Conservation (phyloP, 2,888 invertebrate genomes). For the Parnassius orleans region DNA sequence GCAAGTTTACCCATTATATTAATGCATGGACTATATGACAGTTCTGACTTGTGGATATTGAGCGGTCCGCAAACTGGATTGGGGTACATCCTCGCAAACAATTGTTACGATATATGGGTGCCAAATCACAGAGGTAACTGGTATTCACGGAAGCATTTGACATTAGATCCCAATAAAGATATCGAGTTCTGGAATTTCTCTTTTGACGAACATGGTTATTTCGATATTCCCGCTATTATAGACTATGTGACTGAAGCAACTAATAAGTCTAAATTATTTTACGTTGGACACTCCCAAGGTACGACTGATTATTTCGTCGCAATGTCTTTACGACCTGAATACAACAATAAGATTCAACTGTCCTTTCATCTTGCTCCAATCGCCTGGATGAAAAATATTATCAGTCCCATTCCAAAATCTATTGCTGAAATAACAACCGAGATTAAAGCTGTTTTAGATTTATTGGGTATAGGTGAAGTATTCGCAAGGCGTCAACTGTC, state of each 20-base stretch:
- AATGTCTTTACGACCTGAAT: constrained; percentile 71
- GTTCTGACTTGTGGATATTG: constrained; percentile 46
- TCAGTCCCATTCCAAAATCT: constrained; percentile 44
- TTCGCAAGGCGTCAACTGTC: constrained; percentile 76
- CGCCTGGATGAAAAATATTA: constrained; percentile 74
- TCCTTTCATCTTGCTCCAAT: constrained; percentile 79
- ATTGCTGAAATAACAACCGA: constrained; percentile 37
- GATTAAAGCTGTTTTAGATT: constrained; percentile 47
- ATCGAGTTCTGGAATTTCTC: constrained; percentile 76
- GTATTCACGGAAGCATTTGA: constrained; percentile 77
- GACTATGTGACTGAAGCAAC: constrained; percentile 57
- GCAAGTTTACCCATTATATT: constrained; percentile 39
- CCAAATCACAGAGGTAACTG: constrained; percentile 79
- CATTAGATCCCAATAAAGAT: constrained; percentile 52
- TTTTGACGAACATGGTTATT: constrained; percentile 84
- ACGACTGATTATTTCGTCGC: constrained; percentile 79
- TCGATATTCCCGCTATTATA: constrained; percentile 84
- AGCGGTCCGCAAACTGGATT: constrained; percentile 55
- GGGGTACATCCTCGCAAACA: constrained; percentile 57
- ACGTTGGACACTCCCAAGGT: constrained; percentile 86
- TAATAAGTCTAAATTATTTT: constrained; percentile 73
- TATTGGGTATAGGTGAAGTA: constrained; percentile 82
- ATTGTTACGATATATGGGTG: constrained; percentile 72
- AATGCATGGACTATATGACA: constrained; percentile 49
- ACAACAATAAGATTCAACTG: constrained; percentile 76